phyloP scores from a whole-genome alignment of 2,797 vertebrate genomes.

The Taeniopygia guttata region DNA sequence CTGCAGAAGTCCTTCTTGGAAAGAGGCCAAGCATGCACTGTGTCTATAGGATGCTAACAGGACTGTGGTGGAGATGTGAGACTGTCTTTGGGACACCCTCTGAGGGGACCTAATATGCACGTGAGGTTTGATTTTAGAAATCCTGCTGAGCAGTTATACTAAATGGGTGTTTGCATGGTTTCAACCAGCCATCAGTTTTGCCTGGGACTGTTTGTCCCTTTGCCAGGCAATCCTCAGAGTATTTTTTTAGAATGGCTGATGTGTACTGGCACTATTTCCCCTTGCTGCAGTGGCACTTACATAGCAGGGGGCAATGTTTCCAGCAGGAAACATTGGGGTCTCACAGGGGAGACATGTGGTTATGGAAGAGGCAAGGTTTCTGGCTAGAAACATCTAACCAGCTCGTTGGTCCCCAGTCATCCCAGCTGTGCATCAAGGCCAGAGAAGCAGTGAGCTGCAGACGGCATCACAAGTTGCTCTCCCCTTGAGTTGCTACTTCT shows the following conservation, averaged over 20 bases:
- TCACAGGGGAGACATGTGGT: not conserved
- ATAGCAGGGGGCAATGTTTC: not conserved
- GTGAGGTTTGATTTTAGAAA: not conserved
- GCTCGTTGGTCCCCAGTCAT: not conserved
- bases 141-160: not conserved
- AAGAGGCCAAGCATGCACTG: not conserved
- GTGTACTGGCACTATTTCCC: not conserved
- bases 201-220: not conserved
- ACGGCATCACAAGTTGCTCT: not conserved
- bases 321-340: not conserved
- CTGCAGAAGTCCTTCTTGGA: not conserved
- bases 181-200: not conserved
- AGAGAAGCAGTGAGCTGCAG: not conserved
- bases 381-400: not conserved
- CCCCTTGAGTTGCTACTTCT: not conserved
- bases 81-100: not conserved
- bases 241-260: not conserved
- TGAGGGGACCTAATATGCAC: not conserved
- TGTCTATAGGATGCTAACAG: not conserved
- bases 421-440: not conserved
- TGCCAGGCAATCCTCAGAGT: not conserved
- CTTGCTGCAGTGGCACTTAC: not conserved
- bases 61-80: not conserved
- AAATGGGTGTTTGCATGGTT: not conserved
- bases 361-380: not conserved